These are phyloP conservation scores for Bufo bufo DNA, from an alignment of 2,113 vertebrate species.

Conservation along the genomic window DNA sequence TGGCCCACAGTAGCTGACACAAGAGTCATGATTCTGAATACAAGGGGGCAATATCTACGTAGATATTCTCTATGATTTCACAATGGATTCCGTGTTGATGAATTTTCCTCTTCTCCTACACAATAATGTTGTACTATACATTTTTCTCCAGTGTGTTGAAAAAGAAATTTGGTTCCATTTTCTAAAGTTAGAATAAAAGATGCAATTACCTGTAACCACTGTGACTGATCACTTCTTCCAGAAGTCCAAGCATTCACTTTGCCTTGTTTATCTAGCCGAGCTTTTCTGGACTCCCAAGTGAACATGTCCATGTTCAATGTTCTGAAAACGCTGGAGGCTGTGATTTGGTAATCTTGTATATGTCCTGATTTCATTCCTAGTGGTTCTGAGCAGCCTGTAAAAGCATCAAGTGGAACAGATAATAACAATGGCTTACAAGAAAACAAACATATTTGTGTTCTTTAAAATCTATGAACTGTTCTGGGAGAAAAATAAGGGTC, in stretches of 20 bases:
- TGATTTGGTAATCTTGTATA: slow-evolving; percentile 94
- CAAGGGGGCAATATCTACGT: no score
- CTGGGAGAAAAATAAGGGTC: neutral
- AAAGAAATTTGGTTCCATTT: neutral
- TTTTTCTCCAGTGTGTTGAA: no score
- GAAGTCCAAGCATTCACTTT: slow-evolving; percentile 99
- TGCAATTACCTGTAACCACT: slow-evolving; percentile 91
- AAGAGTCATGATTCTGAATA: no score
- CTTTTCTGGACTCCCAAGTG: slow-evolving; percentile 96
- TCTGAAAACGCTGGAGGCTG: slow-evolving; percentile 92
- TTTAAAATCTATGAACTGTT: slow-evolving; percentile 15
- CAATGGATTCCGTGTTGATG: no score
- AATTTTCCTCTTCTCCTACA: no score
- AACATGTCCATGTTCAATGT: slow-evolving; percentile 99
- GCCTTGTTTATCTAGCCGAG: slow-evolving; percentile 95
- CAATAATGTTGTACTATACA: no score
- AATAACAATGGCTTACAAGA: slow-evolving; percentile 32
- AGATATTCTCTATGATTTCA: no score
- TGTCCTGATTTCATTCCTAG: slow-evolving; percentile 97
- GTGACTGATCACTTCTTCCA: slow-evolving; percentile 94
- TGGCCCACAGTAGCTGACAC: no score
- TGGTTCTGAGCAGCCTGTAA: slow-evolving; percentile 94
- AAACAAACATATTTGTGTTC: slow-evolving; percentile 30
- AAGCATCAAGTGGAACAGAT: slow-evolving; percentile 47
- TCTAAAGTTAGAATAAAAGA: neutral